Evolutionary conservation across 2,797 vertebrate species (phyloP), one percentile per base, ranked within the genome.

Genomic region (Eleutherodactylus coqui): DNA sequence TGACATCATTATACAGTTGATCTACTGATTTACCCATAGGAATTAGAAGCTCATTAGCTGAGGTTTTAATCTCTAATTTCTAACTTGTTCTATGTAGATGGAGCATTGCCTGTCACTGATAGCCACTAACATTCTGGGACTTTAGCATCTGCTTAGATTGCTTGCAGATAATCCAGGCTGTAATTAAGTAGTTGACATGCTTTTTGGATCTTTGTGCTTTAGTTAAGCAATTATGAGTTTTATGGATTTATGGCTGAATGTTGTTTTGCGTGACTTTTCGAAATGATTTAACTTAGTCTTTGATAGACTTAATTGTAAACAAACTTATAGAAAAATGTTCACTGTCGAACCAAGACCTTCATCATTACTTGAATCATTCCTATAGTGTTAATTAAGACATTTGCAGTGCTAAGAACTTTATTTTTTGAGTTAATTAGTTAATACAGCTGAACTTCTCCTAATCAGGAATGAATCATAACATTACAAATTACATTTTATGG

Each of bases 401-500:
- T 64, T 81, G 69, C 53, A 86, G 79, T 83, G 75, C 79, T 77
- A 78, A 45, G 19, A 79, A 55, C 73, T 62, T 85, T 60, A 79
- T 60, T 87, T 60, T 87, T 84, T 75, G 69, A 72, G 53, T 79
- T 84, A 83, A 87, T 79, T 78, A 83, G 38, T 79, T 79, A 83
- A 84, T 84, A 67, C n/a, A 43, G 49, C 72, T 79, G 81, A 79
- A 73, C 82, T 84, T 87, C 67, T 58, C 41, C 83, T 84, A 75
- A 83, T 79, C 73, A 58, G 55, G 29, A 34, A 87, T 79, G 82
- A 87, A 84, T 84, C 82, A 84, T 84, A 84, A 84, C 82, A 79
- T 75, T 62, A 41, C 53, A 87, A 72, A 84, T 87, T 78, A 67
- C 82, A 79, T 87, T 87, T 84, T 43, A 76, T 49, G 62, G 72